Evolutionary conservation across 1,140 invertebrate genomes (phyloP), one percentile per base, ranked within the genome.

Genomic region (Calycopis cecrops): DNA sequence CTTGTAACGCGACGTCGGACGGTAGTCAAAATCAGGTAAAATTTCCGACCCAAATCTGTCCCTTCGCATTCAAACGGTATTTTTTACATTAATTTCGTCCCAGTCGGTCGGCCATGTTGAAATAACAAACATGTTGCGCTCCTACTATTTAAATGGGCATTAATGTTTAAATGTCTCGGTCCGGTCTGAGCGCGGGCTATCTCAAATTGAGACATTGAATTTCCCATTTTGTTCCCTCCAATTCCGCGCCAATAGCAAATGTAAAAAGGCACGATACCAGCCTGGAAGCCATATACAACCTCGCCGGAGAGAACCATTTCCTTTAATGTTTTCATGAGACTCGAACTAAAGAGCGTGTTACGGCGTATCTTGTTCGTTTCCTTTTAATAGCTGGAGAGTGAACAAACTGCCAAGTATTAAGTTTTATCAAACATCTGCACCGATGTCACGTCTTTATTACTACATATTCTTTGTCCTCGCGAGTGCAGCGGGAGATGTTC

Each of bases 391-490:
- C 65, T 67, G 17, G 68, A 74, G 67, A 79, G 60, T 67, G 76
- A 75, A 79, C 73, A 80, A 85, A 82, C 69, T 79, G 69, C 65
- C 67, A 74, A 78, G 80, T 77, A 81, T 82, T 81, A 83, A 76
- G 71, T 83, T 86, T 86, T 86, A 86, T 83, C 73, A 80, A 85
- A 68, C 78, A 85, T 86, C 79, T 85, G 79, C 73, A 86, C 68
- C 75, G 80, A 72, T 82, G 78, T 84, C 81, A 85, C 79, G 81
- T 86, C 81, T 85, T 76, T 85, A 85, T 85, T 80, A 75, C 78
- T 81, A 77, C 78, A 81, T 85, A 85, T 79, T 82, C 83, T 83
- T 84, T 83, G 81, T 78, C 75, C 72, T 76, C 69, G 67, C 76
- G 75, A 73, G 80, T 80, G 79, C 73, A 80, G 59, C 60, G 68